Evolutionary conservation across 2,797 vertebrate genomes (phyloP).

Genomic region (Melopsittacus undulatus): DNA sequence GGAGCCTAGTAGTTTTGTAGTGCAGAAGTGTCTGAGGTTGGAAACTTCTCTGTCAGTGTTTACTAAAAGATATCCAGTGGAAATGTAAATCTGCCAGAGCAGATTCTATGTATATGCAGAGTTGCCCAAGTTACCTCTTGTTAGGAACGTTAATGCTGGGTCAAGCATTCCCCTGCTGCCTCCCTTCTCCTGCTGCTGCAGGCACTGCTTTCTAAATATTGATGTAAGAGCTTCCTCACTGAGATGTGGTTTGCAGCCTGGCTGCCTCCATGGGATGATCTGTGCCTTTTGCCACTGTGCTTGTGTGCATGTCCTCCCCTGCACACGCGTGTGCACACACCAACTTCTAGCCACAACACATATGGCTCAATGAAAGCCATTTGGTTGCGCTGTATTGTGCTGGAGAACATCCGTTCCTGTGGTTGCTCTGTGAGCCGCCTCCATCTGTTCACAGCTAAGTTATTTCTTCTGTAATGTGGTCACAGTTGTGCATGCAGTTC

Average conservation of each 20-base stretch:
- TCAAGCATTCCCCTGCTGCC: not conserved
- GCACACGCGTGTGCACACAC: rapidly evolving
- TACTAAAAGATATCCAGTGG: not conserved
- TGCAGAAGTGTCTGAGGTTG: not conserved
- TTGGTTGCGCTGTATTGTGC: not conserved
- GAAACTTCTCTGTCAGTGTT: not conserved
- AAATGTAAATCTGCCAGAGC: not conserved
- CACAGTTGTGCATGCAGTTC: not conserved
- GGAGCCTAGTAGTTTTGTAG: not conserved
- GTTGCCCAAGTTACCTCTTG: not conserved
- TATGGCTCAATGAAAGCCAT: rapidly evolving
- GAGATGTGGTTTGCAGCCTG: not conserved
- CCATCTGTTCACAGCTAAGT: not conserved
- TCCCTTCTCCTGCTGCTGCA: not conserved
- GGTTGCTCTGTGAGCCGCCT: not conserved
- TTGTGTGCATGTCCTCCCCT: not conserved
- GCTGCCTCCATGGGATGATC: not conserved
- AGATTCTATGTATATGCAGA: not conserved
- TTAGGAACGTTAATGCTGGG: not conserved
- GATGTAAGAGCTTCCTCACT: not conserved
- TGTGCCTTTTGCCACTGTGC: not conserved
- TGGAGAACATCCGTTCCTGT: not conserved
- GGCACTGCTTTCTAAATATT: not conserved
- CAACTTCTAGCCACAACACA: not conserved
- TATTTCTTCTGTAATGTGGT: not conserved